Evolutionary conservation across 2,113 vertebrate species (phyloP).

Genomic region (Cyprinodon brontotheroides): DNA sequence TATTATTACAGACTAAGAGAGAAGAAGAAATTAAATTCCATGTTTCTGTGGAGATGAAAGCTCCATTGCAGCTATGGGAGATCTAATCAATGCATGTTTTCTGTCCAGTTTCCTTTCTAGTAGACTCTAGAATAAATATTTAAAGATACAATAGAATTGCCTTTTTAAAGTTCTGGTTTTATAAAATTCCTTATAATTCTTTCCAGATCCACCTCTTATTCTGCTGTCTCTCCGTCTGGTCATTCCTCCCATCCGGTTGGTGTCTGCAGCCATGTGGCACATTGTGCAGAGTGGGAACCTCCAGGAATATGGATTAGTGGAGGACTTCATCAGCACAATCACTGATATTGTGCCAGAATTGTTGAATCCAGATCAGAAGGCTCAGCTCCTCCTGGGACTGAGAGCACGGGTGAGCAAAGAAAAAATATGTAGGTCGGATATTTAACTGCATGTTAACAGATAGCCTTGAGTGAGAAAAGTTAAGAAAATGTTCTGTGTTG

Average conservation of each 20-base stretch:
- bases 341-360: constrained; percentile 75
- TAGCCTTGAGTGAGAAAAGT: neutral
- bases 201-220: constrained; percentile 55
- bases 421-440: no score
- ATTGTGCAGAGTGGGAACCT: constrained; percentile 66
- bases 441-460: no score
- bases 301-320: constrained; percentile 74
- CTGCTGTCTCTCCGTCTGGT: constrained; percentile 72
- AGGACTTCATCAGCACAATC: constrained; percentile 78
- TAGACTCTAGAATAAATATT: neutral
- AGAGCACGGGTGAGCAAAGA: constrained; percentile 75
- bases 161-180: neutral
- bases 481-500: neutral
- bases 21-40: no score
- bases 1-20: no score
- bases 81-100: neutral
- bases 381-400: constrained; percentile 81
- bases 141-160: neutral
- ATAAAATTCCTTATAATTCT: neutral
- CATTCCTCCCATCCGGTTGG: constrained; percentile 73
- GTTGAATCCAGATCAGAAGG: constrained; percentile 79
- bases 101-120: neutral
- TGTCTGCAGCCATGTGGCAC: constrained; percentile 79
- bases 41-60: no score
- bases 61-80: no score